Percentiles rank a stretch among this genome's conserved stretches.
phyloP scores from a whole-genome alignment of 2,113 vertebrate genomes.

The Cynoglossus semilaevis region DNA sequence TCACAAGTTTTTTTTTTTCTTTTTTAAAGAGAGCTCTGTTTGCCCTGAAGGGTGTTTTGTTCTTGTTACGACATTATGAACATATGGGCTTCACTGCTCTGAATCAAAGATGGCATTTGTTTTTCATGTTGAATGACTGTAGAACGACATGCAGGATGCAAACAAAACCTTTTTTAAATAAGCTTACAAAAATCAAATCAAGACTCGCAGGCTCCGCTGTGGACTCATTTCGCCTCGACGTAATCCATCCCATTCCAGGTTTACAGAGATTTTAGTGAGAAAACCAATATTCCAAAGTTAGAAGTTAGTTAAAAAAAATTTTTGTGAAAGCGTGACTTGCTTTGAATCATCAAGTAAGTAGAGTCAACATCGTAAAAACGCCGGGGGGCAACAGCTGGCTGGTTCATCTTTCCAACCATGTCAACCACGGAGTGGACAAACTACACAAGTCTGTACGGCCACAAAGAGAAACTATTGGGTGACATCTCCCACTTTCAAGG shows the following conservation, averaged over 20 bases:
- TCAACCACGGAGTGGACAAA: constrained; percentile 43
- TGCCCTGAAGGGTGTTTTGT: constrained; percentile 66
- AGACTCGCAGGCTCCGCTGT: constrained; percentile 35
- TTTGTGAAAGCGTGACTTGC: constrained; percentile 14
- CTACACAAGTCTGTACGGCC: constrained; percentile 34
- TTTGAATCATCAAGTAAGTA: constrained; percentile 41
- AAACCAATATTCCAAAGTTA: constrained; percentile 40
- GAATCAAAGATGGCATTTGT: constrained; percentile 67
- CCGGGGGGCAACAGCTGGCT: constrained; percentile 43
- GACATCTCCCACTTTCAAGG: constrained; percentile 52
- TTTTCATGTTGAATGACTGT: constrained; percentile 63
- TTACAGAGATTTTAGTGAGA: constrained; percentile 25
- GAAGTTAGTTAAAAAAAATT: constrained; percentile 30
- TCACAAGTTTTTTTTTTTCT: constrained; percentile 49
- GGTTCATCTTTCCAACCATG: constrained; percentile 30
- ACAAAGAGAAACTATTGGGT: constrained; percentile 51
- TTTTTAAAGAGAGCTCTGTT: constrained; percentile 50
- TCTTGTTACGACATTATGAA: constrained; percentile 67
- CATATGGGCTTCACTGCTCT: constrained; percentile 63
- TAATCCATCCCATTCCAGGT: constrained; percentile 23
- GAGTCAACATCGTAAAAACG: constrained; percentile 40
- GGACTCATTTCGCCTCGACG: constrained; percentile 52
- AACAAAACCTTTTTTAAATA: constrained; percentile 53
- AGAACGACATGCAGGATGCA: constrained; percentile 39
- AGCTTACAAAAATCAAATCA: constrained; percentile 58